Conservation (phyloP, 2,113 vertebrate species). For the Phaetusa simplex region DNA sequence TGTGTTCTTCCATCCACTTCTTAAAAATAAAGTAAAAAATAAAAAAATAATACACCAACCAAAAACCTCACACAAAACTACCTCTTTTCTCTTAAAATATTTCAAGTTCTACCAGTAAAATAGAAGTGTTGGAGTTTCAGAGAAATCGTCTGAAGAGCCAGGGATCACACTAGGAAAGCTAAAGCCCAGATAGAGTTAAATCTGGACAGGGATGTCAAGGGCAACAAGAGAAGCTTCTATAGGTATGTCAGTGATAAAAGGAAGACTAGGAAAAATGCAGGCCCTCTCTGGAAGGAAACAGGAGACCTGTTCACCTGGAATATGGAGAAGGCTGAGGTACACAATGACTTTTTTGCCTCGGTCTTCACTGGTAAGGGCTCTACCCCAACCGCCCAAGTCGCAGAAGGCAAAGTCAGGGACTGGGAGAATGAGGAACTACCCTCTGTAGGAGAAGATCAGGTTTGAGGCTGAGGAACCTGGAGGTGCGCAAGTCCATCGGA, state of each 20-base stretch:
- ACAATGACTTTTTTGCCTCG: not conserved
- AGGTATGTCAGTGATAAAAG: not conserved
- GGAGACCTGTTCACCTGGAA: not conserved
- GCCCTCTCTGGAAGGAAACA: not conserved
- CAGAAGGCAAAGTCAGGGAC: not conserved
- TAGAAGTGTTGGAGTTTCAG: not conserved
- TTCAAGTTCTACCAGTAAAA: not conserved
- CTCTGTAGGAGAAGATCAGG: not conserved
- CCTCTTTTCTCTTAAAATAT: not conserved
- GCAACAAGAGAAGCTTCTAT: not conserved
- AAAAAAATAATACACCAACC: not conserved
- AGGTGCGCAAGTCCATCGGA: not conserved
- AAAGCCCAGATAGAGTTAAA: not conserved
- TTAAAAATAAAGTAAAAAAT: not conserved
- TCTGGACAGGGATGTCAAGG: not conserved
- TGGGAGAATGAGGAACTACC: not conserved
- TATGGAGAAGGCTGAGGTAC: not conserved
- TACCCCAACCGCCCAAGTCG: not conserved
- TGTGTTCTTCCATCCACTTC: not conserved
- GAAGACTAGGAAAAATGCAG: too few species aligned
- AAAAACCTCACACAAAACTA: accelerated
- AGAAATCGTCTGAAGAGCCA: not conserved
- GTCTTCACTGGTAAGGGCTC: not conserved
- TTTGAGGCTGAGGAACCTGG: not conserved
- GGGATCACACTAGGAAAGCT: not conserved